Conservation (phyloP, 2,797 vertebrate genomes). For the Sebastes kiyomatsui region DNA sequence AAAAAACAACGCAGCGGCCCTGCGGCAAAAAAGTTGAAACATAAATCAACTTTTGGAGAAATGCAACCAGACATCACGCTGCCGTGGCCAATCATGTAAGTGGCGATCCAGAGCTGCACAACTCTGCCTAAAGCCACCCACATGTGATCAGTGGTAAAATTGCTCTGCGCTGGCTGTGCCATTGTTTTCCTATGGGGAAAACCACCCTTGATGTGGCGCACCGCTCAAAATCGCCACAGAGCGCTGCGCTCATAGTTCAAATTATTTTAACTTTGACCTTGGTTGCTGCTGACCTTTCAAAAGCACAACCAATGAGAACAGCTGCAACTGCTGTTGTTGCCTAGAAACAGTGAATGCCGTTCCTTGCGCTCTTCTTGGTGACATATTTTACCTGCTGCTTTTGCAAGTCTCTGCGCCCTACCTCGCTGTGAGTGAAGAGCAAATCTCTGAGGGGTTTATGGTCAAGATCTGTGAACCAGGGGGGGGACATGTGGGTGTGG, state of each 20-base stretch:
- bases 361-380: neutral
- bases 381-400: neutral
- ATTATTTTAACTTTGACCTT: neutral
- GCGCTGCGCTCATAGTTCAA: neutral
- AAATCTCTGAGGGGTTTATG: neutral
- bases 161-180: neutral
- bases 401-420: neutral
- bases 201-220: neutral
- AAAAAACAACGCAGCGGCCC: neutral
- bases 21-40: neutral
- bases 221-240: neutral
- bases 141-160: neutral
- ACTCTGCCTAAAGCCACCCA: neutral
- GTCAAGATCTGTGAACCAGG: neutral
- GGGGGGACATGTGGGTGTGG: conserved; percentile 3
- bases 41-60: neutral
- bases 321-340: neutral
- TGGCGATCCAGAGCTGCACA: neutral
- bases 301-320: no score
- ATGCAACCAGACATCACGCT: neutral
- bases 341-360: neutral
- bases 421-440: neutral
- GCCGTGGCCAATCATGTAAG: neutral
- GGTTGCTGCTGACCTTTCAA: neutral
- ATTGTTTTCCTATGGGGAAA: neutral